These are phyloP conservation scores for Drosophila rellima DNA, from an alignment of 2,888 invertebrate genomes.

Conservation along the genomic window DNA sequence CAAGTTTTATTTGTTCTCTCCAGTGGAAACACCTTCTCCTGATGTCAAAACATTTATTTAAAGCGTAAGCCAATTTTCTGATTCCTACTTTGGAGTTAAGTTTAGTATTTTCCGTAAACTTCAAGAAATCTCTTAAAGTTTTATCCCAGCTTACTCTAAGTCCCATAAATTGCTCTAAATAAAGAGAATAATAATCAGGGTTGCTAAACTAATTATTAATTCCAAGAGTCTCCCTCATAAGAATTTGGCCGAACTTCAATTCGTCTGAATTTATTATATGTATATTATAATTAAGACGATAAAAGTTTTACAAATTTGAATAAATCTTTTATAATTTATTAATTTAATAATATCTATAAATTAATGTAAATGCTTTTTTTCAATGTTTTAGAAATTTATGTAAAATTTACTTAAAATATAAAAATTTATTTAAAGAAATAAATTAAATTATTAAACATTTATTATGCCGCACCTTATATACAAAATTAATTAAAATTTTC, in stretches of 20 bases:
- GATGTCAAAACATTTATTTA: background rate
- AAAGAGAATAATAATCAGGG: background rate
- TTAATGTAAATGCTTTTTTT: too few relatives aligned
- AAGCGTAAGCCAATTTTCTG: background rate
- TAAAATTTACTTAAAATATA: too few relatives aligned
- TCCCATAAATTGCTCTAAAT: background rate
- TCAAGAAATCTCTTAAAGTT: background rate
- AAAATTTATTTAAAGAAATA: too few relatives aligned
- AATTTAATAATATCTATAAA: too few relatives aligned
- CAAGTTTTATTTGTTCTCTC: background rate
- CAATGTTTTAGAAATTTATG: too few relatives aligned
- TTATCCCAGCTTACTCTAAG: too few relatives aligned
- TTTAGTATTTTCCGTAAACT: background rate
- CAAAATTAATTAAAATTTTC: too few relatives aligned
- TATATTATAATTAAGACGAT: background rate
- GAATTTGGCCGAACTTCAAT: background rate
- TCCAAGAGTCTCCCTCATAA: background rate
- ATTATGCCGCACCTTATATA: too few relatives aligned
- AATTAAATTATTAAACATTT: too few relatives aligned
- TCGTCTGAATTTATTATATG: background rate
- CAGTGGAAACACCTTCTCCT: background rate
- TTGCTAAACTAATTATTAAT: background rate
- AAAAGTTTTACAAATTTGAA: background rate
- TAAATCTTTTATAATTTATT: too few relatives aligned
- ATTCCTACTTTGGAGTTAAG: background rate